Conservation (phyloP, 2,888 invertebrate species). For the Oxystoma pomonae region DNA sequence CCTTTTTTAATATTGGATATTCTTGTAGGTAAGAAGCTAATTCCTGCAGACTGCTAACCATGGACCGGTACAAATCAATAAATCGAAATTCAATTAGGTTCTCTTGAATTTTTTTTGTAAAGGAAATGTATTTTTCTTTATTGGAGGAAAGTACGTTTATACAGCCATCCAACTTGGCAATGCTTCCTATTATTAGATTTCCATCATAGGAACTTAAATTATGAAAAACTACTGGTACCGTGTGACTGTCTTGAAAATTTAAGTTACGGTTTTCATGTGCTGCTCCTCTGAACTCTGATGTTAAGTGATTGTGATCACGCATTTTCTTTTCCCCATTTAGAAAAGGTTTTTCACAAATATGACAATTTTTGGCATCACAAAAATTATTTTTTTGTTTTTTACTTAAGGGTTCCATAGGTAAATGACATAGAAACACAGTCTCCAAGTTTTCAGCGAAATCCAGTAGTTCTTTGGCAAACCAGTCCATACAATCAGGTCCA, state of each 20-base stretch:
- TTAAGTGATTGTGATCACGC: background rate
- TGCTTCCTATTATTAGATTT: background rate
- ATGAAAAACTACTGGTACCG: conserved; percentile 1
- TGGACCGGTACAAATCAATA: conserved; percentile 29
- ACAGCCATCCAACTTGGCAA: background rate
- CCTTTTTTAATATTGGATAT: conserved; percentile 13
- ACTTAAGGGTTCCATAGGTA: conserved; percentile 1
- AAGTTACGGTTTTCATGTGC: conserved; percentile 5
- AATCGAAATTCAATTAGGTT: conserved; percentile 24
- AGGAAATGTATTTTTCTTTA: too few relatives aligned
- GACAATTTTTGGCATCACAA: background rate
- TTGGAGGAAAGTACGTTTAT: background rate
- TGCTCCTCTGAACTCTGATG: background rate
- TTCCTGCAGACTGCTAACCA: conserved; percentile 28
- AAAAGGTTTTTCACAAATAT: conserved; percentile 8
- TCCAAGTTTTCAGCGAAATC: conserved; percentile 7
- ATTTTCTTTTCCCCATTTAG: background rate
- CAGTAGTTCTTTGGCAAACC: conserved; percentile 11
- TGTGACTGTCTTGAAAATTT: background rate
- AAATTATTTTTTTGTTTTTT: background rate
- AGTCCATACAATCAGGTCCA: conserved; percentile 13
- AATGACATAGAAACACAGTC: background rate
- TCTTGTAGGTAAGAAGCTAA: conserved; percentile 25
- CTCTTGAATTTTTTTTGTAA: too few relatives aligned
- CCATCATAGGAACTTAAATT: conserved; percentile 5